Evolutionary conservation across 2,888 invertebrate genomes (phyloP).

Genomic region (Arge pagana): DNA sequence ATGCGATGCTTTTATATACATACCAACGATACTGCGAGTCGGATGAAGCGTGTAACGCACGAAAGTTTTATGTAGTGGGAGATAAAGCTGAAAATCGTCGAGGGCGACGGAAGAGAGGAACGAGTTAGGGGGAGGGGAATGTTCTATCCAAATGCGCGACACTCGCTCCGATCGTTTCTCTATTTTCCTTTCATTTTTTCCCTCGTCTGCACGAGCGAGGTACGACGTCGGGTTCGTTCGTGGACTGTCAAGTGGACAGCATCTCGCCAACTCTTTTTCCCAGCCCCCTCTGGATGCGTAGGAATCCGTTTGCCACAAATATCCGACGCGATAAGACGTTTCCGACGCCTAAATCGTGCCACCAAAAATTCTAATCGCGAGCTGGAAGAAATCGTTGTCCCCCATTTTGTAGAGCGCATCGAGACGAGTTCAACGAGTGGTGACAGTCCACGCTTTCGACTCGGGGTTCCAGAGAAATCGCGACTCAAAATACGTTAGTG

Average conservation of each 20-base stretch:
- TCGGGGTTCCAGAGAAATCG: too few species aligned
- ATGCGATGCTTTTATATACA: conserved; percentile 51
- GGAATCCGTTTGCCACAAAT: background rate
- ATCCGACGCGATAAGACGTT: too few species aligned
- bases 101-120: conserved; percentile 16
- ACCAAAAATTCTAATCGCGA: too few species aligned
- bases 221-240: conserved; percentile 25
- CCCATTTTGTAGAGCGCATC: too few species aligned
- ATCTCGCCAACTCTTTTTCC: conserved; percentile 24
- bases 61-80: conserved; percentile 31
- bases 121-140: conserved; percentile 12
- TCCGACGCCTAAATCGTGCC: too few species aligned
- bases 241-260: conserved; percentile 41
- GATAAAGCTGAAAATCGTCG: conserved; percentile 26
- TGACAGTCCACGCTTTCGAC: too few species aligned
- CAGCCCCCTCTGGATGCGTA: background rate
- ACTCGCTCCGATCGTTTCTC: conserved; percentile 38
- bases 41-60: too few species aligned
- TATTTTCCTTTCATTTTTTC: conserved; percentile 21
- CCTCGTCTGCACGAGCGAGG: conserved; percentile 18
- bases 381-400: too few species aligned
- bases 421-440: too few species aligned
- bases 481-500: too few species aligned
- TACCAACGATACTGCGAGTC: too few species aligned
- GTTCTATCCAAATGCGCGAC: conserved; percentile 56